Base-by-base conservation (phyloP, 2,888 invertebrate species). In the Gortyna flavago region DNA sequence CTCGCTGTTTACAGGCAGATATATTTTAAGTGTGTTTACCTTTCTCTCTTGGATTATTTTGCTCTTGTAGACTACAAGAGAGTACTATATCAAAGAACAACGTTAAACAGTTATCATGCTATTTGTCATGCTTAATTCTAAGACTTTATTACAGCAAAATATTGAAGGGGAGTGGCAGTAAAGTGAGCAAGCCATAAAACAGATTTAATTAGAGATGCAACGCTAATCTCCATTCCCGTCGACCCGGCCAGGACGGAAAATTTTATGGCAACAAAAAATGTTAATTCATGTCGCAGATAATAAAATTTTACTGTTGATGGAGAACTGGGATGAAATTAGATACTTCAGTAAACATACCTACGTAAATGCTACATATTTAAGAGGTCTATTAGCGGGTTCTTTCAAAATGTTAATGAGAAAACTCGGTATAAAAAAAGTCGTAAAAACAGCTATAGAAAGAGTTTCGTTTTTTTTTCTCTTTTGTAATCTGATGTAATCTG, bases 201-300 rank as follows among this genome's bases (percentile, higher is more conserved):
- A 88, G 89, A 89, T 92, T 93, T 92, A 93, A 93, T 93, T 93
- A 93, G 92, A 93, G 91, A 93, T 92, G 92, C 92, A 92, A 89
- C 87, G 90, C 88, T 91, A 92, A 92, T 93, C 92, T 92, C 86
- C 84, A 88, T 88, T 91, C 90, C 81, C 88, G 90, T 88, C 89
- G 85, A 85, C 89, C 83, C 82, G 82, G 77, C 79, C 68, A 79
- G 77, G 86, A 87, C 81, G 86, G 89, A 89, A 85, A 89, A 85
- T 89, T 87, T 88, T 88, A 89, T 89, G 79, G 87, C 88, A 84
- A 84, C 83, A 87, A 88, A 90, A 88, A 90, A 89, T 83, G 82
- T 85, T 86, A 88, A 89, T 88, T 89, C 87, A 79, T 86, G 84
- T 85, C 84, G 83, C 85, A 84, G 88, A 85, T 88, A 86, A 84